A percentile compares a stretch with the other conserved stretches of the same genome.
phyloP scores from a whole-genome alignment of 2,113 vertebrate species.

The Ursus arctos region DNA sequence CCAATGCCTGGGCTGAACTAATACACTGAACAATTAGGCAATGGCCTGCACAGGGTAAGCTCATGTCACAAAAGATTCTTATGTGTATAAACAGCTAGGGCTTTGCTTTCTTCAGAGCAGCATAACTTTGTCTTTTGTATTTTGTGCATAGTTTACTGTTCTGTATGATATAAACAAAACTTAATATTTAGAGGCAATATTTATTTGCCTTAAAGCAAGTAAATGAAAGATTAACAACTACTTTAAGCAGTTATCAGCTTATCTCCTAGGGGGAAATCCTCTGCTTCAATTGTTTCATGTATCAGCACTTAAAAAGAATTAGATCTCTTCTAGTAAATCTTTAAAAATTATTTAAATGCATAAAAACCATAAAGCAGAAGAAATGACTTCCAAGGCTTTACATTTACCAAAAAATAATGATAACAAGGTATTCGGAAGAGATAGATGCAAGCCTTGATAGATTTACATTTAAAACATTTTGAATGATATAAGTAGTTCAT shows the following conservation, averaged over 20 bases:
- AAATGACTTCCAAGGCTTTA: background rate
- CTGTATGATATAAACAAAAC: background rate
- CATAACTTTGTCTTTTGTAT: background rate
- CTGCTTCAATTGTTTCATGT: background rate
- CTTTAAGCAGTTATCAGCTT: background rate
- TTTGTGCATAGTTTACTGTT: background rate
- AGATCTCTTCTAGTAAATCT: background rate
- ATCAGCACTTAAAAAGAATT: background rate
- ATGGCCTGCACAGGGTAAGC: fast-evolving
- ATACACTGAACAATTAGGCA: too few relatives aligned
- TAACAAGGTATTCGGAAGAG: background rate
- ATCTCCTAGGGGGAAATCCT: background rate
- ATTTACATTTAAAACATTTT: background rate
- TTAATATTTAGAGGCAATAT: background rate
- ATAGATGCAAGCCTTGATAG: background rate
- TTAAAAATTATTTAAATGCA: background rate
- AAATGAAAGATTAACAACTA: background rate
- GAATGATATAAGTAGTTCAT: background rate
- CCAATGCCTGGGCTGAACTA: background rate
- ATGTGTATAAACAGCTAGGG: background rate
- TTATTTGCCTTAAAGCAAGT: background rate
- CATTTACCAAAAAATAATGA: background rate
- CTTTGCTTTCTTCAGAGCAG: background rate
- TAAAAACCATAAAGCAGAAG: background rate
- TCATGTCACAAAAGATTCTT: background rate